Base-by-base conservation (phyloP, 2,113 vertebrate species). In the Gila orcuttii region DNA sequence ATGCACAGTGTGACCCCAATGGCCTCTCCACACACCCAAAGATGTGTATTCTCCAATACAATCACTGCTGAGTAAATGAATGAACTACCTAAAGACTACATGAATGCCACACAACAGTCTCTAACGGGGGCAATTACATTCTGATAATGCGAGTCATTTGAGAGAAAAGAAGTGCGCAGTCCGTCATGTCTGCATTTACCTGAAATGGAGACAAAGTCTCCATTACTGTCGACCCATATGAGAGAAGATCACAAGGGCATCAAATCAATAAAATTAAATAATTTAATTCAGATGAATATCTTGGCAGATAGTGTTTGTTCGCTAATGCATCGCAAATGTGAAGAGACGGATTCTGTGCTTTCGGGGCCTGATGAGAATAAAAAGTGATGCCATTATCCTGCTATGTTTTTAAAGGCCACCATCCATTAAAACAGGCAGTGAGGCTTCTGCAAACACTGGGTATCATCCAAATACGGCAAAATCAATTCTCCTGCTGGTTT, bases 21-120 rank as follows among this genome's bases (percentile, higher is more conserved):
- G 3, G 36, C 2, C 71, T 73, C 74, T 88, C 86, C 76, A 84
- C 82, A 84, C 76, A 57, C 77, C 76, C 52, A 80, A 47, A 68
- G 45, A 84, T 21, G 19, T 45, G 33, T 36, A 88, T 86, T 88
- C 28, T 73, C 55, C 60, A 31, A 55, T 39, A 83, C 79, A 83
- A 55, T 31, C 28, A 50, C 25, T 50, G n/a, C 6, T 52, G 57
- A 82, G 33, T 5, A 42, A 57, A 64, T 39, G 25, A 39, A 50
- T 62, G 59, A 75, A 74, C 13, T 33, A 73, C 52, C 52, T 60
- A 31, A 86, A 28, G 60, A 19, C 11, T 39, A 39, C 33, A 69
- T 55, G 66, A 79, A 45, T 79, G 50, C 21, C 68, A 75, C 45
- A 33, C 59, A 31, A 36, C 31, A 25, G 68, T 12, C 55, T 50